phyloP scores from a whole-genome alignment of 2,113 vertebrate species.

The Sylvicapra grimmia region DNA sequence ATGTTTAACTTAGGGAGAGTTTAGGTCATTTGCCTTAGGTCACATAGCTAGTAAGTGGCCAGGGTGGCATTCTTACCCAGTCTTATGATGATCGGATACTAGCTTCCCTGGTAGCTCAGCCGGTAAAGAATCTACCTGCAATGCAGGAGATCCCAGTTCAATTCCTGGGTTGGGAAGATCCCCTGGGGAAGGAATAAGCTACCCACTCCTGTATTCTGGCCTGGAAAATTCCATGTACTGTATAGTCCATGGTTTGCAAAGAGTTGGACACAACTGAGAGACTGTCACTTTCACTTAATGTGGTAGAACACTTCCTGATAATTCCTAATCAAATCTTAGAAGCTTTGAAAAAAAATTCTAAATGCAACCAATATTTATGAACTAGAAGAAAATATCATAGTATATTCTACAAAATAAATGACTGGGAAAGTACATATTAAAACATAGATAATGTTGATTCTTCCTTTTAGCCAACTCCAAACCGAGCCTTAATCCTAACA shows the following conservation, averaged over 20 bases:
- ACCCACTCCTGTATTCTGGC: neutral
- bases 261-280: neutral
- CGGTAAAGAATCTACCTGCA: neutral
- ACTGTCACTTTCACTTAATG: neutral
- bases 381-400: neutral
- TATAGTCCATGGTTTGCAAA: neutral
- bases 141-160: neutral
- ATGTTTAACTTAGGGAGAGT: neutral
- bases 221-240: neutral
- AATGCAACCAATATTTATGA: neutral
- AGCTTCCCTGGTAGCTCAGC: neutral
- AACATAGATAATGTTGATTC: neutral
- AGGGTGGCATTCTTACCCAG: neutral
- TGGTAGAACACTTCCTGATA: neutral
- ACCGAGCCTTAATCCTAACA: neutral
- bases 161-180: neutral
- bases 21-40: neutral
- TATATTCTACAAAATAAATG: neutral
- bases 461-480: neutral
- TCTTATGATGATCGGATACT: neutral
- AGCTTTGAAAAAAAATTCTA: neutral
- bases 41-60: neutral
- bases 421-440: neutral
- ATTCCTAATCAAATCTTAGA: neutral
- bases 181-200: neutral